Evolutionary conservation across 2,797 vertebrate genomes (phyloP).

Genomic region (Carapus acus): DNA sequence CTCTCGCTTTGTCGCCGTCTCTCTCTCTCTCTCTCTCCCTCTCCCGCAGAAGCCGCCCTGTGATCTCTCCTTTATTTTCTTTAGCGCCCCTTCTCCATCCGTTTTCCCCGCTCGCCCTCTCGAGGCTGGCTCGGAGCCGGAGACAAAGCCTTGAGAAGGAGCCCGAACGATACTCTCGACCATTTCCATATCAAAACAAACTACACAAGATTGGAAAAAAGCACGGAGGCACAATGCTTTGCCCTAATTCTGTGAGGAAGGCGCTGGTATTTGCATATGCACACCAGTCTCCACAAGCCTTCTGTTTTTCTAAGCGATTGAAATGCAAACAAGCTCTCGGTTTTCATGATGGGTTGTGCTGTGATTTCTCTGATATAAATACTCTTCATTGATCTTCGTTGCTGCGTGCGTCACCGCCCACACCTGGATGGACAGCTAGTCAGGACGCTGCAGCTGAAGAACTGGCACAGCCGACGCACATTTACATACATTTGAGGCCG

Average conservation of each 20-base stretch:
- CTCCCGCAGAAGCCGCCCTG: conserved; percentile 6
- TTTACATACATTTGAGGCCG: conserved; percentile 36
- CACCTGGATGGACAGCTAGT: conserved; percentile 38
- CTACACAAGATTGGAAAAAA: conserved; percentile 44
- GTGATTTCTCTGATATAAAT: conserved; percentile 47
- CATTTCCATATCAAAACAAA: conserved; percentile 67
- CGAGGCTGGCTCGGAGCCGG: conserved; percentile 42
- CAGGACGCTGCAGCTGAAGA: conserved; percentile 19
- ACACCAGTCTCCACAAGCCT: conserved; percentile 20
- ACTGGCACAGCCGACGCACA: conserved; percentile 41
- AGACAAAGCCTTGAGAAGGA: conserved; percentile 60
- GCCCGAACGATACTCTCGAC: conserved; percentile 44
- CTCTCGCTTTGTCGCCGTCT: conserved; percentile 21
- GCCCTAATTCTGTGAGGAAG: conserved; percentile 50
- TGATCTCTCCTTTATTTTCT: conserved; percentile 43
- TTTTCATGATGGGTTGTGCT: conserved; percentile 45
- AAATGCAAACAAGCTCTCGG: conserved; percentile 40
- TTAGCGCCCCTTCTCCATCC: conserved; percentile 45
- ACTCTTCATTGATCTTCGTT: conserved; percentile 44
- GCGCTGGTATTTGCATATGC: conserved; percentile 49
- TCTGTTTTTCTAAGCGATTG: conserved; percentile 36
- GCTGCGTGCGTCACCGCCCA: conserved; percentile 39
- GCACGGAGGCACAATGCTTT: conserved; percentile 46
- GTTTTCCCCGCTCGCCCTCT: conserved; percentile 40
- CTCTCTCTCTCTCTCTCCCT: conserved; percentile 1